These are phyloP conservation scores for Hypocryptadius cinnamomeus DNA, from an alignment of 2,113 vertebrate species.

Conservation along the genomic window DNA sequence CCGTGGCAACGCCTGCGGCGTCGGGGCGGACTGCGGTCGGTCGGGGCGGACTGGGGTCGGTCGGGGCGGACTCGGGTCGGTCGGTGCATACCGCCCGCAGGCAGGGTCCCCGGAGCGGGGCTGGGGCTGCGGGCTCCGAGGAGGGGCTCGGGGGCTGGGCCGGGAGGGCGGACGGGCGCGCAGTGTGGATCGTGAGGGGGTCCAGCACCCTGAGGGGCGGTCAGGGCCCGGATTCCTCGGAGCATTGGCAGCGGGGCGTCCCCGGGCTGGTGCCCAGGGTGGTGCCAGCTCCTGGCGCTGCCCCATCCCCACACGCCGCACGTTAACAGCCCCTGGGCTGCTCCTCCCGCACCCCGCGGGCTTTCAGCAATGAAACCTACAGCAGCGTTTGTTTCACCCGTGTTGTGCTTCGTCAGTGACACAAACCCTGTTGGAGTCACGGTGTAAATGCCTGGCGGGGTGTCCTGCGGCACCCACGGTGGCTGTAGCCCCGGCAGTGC, in stretches of 20 bases:
- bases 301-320: background rate
- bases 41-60: background rate
- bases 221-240: background rate
- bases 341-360: fast-evolving
- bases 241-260: fast-evolving
- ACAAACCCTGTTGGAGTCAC: fast-evolving
- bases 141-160: background rate
- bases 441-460: background rate
- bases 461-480: fast-evolving
- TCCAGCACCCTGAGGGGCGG: fast-evolving
- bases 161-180: background rate
- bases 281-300: background rate
- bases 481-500: background rate
- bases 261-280: too few species aligned
- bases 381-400: background rate
- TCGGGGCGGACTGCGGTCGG: background rate
- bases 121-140: background rate
- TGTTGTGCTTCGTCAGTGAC: background rate
- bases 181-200: background rate
- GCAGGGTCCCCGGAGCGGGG: too few species aligned
- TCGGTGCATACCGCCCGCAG: background rate
- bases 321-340: background rate
- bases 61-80: background rate
- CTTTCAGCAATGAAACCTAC: fast-evolving
- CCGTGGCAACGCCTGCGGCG: slow-evolving; percentile 40